A percentile compares a stretch with the other conserved stretches of the same genome.
Evolutionary conservation across 1,140 invertebrate genomes (phyloP).

Genomic region (Cardiocondyla obscurior): DNA sequence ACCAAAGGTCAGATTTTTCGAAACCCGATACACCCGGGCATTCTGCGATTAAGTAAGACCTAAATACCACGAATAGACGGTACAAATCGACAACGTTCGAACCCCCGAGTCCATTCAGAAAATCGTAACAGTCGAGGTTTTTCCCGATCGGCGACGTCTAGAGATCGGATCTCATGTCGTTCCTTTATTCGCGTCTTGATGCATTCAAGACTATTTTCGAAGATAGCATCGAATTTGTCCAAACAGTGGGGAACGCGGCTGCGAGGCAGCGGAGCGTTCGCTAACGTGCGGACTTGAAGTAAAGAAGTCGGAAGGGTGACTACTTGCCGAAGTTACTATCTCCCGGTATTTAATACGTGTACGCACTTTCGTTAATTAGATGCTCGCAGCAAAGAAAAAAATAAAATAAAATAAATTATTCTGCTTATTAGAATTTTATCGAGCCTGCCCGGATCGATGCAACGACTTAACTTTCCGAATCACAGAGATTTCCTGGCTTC

Average conservation of each 20-base stretch:
- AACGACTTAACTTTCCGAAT: background rate
- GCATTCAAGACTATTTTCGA: constrained; percentile 31
- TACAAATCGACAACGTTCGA: background rate
- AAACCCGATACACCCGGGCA: background rate
- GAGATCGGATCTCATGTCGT: constrained; percentile 46
- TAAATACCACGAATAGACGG: background rate
- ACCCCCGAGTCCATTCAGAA: background rate
- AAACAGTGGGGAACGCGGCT: constrained; percentile 66
- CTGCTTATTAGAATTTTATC: background rate
- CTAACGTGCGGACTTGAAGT: constrained; percentile 34
- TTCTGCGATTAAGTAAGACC: constrained; percentile 15
- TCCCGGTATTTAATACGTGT: background rate
- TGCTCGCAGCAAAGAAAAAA: background rate
- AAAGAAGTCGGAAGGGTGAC: constrained; percentile 8
- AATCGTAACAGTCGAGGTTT: constrained; percentile 33
- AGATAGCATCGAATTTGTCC: constrained; percentile 79
- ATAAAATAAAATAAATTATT: background rate
- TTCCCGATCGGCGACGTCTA: constrained; percentile 8
- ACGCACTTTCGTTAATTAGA: constrained; percentile 11
- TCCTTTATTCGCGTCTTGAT: constrained; percentile 46
- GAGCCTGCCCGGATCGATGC: background rate
- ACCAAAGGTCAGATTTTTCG: constrained; percentile 3
- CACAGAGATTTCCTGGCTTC: constrained; percentile 2
- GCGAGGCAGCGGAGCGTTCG: constrained; percentile 41
- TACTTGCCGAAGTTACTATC: background rate